Percentiles rank a stretch among this genome's conserved stretches.
These are phyloP conservation scores for Tachysurus fulvidraco DNA, from an alignment of 2,113 vertebrate genomes.

Conservation along the genomic window DNA sequence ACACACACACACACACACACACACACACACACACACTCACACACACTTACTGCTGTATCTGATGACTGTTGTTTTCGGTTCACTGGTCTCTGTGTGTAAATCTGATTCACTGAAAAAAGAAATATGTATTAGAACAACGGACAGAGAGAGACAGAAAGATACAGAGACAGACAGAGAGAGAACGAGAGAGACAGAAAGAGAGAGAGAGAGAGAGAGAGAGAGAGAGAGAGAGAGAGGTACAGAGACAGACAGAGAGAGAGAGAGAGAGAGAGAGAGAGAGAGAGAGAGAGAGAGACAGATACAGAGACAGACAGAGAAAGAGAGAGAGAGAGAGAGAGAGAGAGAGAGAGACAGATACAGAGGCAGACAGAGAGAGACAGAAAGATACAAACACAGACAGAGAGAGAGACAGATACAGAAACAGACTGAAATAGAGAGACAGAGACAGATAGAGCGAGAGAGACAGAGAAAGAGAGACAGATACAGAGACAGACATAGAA, in stretches of 20 bases:
- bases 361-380: background rate
- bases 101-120: constrained; percentile 68
- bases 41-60: constrained; percentile 61
- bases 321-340: constrained; percentile 3
- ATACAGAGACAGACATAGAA: background rate
- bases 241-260: background rate
- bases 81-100: constrained; percentile 64
- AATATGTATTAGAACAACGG: background rate
- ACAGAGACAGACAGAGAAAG: background rate
- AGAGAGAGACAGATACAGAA: background rate
- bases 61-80: constrained; percentile 54
- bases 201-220: background rate
- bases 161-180: background rate
- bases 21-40: constrained; percentile 25
- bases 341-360: background rate
- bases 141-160: background rate
- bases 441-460: background rate
- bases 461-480: background rate
- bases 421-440: background rate
- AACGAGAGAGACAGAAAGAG: background rate
- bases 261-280: background rate
- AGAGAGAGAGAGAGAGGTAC: background rate
- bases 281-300: background rate
- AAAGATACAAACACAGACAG: background rate
- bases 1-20: constrained; percentile 29